These are phyloP conservation scores for Epistrophella euchroma DNA, from an alignment of 2,888 invertebrate species.

Conservation along the genomic window DNA sequence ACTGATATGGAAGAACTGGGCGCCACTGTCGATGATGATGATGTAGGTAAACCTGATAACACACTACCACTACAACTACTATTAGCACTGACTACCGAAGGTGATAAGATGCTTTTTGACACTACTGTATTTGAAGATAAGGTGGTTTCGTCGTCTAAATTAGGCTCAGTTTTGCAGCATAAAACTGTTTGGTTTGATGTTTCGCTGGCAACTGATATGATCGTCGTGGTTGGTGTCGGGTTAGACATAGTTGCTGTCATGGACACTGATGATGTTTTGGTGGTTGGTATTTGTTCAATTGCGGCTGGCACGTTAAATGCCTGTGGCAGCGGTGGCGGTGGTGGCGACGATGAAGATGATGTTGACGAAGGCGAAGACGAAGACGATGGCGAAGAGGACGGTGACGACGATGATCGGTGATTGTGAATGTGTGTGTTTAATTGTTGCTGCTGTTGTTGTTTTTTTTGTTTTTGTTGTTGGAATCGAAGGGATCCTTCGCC, in stretches of 20 bases:
- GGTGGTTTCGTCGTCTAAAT: slow-evolving; percentile 59
- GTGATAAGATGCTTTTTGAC: slow-evolving; percentile 70
- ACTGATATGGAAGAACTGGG: slow-evolving; percentile 63
- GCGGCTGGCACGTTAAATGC: slow-evolving; percentile 48
- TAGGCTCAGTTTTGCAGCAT: slow-evolving; percentile 75
- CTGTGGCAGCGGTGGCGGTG: slow-evolving; percentile 76
- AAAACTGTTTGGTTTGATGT: slow-evolving; percentile 82
- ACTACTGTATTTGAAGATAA: slow-evolving; percentile 54
- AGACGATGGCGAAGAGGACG: slow-evolving; percentile 78
- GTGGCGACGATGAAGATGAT: slow-evolving; percentile 79
- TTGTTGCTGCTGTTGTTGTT: slow-evolving; percentile 41
- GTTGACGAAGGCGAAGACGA: slow-evolving; percentile 75
- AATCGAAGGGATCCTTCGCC: slow-evolving; percentile 60
- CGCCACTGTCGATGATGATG: slow-evolving; percentile 33
- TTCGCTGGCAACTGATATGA: slow-evolving; percentile 83
- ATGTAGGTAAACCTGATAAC: slow-evolving; percentile 55
- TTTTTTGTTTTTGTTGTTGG: too few species aligned
- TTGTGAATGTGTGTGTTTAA: slow-evolving; percentile 73
- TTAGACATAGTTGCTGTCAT: slow-evolving; percentile 78
- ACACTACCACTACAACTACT: slow-evolving; percentile 45
- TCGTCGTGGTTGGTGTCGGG: slow-evolving; percentile 79
- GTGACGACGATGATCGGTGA: slow-evolving; percentile 78
- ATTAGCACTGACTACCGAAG: slow-evolving; percentile 9
- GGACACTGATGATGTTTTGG: slow-evolving; percentile 74
- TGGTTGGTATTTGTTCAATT: slow-evolving; percentile 64